Base-by-base conservation (phyloP, 2,797 vertebrate species). In the Chelidonichthys spinosus region DNA sequence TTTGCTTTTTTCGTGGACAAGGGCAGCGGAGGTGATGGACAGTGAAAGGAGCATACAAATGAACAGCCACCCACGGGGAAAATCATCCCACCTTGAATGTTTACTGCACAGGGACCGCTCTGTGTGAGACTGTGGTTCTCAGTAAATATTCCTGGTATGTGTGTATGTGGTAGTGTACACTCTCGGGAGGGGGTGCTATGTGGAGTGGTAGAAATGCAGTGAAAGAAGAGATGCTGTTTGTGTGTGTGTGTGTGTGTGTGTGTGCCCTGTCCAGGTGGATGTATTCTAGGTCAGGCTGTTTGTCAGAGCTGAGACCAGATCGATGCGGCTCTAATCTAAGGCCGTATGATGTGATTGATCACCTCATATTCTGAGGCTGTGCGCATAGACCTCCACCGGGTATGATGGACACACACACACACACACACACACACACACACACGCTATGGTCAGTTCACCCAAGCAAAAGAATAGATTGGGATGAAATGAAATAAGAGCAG, bases 261-360 rank as follows among this genome's bases (percentile, higher is more conserved):
- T 46, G 64, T 39, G 42, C 39, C 64, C 54, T 60, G 74, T 83
- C 81, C 87, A 89, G 85, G 84, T 92, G 86, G 80, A 85, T 79
- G 63, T 87, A 68, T 90, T 89, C 85, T 78, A 60, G 87, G 83
- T 91, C 81, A 89, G 87, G 76, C 81, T 86, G 82, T 91, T 91
- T 87, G 89, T 93, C 89, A 90, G 79, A 78, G 78, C 78, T 69
- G 55, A 84, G 84, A 85, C 70, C 87, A 85, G 84, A 92, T 94
- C 89, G 83, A 94, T 92, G 85, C 82, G 83, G 58, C 83, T 85
- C 87, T 91, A 91, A 92, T 93, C 87, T 89, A 87, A 84, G 74
- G 81, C 78, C 70, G 76, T 87, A 82, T 87, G 87, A 92, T 88
- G 82, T 92, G 91, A 93, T 92, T 90, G 91, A 93, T 92, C 71